A percentile compares a stretch with the other conserved stretches of the same genome.
These are phyloP conservation scores for Thecophora atra DNA, from an alignment of 2,888 invertebrate species.

Conservation along the genomic window DNA sequence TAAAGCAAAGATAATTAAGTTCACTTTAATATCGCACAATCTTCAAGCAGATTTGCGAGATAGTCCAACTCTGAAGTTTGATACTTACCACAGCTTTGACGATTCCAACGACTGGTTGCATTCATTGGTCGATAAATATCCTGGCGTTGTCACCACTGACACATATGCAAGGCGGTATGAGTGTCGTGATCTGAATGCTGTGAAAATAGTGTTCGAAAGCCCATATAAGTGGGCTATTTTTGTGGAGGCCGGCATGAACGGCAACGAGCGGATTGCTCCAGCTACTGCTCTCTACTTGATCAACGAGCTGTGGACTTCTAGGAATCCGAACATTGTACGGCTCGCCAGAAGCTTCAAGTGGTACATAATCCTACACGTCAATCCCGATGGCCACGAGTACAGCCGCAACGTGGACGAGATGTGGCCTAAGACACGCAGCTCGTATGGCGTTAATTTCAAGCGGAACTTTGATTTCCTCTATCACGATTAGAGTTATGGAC, in stretches of 20 bases:
- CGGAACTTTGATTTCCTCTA: slow-evolving; percentile 82
- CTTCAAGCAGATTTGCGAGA: too few species aligned
- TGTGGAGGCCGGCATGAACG: slow-evolving; percentile 74
- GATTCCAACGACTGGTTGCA: slow-evolving; percentile 70
- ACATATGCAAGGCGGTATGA: slow-evolving; percentile 70
- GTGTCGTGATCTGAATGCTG: slow-evolving; percentile 71
- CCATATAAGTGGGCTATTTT: too few species aligned
- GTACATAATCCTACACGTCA: slow-evolving; percentile 79
- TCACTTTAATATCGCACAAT: slow-evolving; percentile 60
- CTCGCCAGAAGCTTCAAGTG: slow-evolving; percentile 73
- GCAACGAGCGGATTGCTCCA: slow-evolving; percentile 80
- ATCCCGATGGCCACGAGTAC: slow-evolving; percentile 68
- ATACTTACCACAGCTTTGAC: slow-evolving; percentile 55
- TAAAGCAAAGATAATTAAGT: slow-evolving; percentile 65
- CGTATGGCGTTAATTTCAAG: slow-evolving; percentile 75
- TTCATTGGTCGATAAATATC: slow-evolving; percentile 66
- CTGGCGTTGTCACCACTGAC: slow-evolving; percentile 66
- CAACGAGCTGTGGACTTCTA: slow-evolving; percentile 71
- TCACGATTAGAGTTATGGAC: slow-evolving; percentile 74
- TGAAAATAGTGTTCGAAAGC: slow-evolving; percentile 67
- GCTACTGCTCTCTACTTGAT: slow-evolving; percentile 72
- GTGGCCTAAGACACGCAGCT: slow-evolving; percentile 75
- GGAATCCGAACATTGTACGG: slow-evolving; percentile 65
- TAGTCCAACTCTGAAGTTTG: slow-evolving; percentile 50
- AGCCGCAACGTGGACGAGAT: slow-evolving; percentile 65